phyloP scores from a whole-genome alignment of 2,888 invertebrate genomes.

The Rugalucina vietnamica region DNA sequence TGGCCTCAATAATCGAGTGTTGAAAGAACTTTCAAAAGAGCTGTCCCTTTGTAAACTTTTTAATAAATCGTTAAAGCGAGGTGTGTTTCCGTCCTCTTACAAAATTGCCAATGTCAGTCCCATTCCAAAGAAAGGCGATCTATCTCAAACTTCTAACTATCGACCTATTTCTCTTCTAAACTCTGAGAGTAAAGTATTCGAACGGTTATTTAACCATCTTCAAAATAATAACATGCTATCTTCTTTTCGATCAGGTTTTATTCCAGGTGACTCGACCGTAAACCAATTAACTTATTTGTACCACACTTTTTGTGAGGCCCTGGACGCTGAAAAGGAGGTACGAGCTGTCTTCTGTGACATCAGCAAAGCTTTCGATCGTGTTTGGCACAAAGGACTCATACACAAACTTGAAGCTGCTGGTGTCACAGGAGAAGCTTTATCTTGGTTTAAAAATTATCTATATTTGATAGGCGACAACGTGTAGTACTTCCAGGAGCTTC shows the following conservation, averaged over 20 bases:
- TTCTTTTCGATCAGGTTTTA: not conserved
- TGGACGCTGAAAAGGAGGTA: not conserved
- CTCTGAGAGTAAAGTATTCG: not conserved
- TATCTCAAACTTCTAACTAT: not conserved
- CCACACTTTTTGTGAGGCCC: not conserved
- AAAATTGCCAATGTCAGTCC: not conserved
- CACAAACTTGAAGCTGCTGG: not conserved
- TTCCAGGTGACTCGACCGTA: not conserved
- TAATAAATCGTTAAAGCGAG: not conserved
- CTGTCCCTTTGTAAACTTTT: not conserved
- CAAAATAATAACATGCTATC: not conserved
- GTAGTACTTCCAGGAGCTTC: not conserved
- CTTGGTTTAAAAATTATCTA: not conserved
- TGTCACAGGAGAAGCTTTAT: not conserved
- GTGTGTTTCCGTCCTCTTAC: not conserved
- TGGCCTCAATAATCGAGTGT: not conserved
- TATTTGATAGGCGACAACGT: not conserved
- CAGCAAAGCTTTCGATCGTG: too few relatives aligned
- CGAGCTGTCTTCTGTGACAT: not conserved
- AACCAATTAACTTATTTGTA: not conserved
- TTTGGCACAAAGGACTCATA: not conserved
- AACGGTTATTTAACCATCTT: not conserved
- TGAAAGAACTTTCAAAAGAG: not conserved
- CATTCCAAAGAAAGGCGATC: not conserved
- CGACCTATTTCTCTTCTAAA: not conserved